Evolutionary conservation across 2,797 vertebrate species (phyloP).

Genomic region (Gorsachius magnificus): DNA sequence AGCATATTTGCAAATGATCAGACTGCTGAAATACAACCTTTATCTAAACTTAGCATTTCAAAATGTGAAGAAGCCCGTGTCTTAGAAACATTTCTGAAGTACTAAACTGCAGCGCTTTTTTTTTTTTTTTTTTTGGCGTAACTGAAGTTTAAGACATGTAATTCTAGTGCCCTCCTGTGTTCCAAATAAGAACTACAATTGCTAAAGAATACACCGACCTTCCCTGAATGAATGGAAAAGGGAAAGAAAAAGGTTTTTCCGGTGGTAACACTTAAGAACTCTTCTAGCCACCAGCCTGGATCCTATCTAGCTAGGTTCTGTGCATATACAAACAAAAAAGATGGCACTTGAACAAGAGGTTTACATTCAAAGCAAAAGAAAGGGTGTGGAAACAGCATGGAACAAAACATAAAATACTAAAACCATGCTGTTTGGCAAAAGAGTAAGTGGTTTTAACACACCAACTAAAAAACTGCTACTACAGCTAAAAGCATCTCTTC

Average conservation of each 20-base stretch:
- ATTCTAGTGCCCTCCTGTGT: slow-evolving; percentile 44
- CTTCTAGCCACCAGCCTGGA: neutral
- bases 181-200: neutral
- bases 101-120: neutral
- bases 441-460: neutral
- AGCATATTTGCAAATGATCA: neutral
- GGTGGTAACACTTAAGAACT: neutral
- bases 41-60: neutral
- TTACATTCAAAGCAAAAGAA: neutral
- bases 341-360: neutral
- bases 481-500: neutral
- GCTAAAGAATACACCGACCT: fast-evolving
- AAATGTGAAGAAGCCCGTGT: neutral
- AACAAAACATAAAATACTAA: neutral
- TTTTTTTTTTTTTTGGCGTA: neutral
- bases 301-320: neutral
- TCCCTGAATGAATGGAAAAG: neutral
- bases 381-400: neutral
- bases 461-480: neutral
- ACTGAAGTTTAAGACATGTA: neutral
- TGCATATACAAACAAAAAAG: neutral
- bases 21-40: neutral
- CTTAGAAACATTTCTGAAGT: neutral
- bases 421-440: neutral
- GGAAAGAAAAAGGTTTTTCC: neutral